Evolutionary conservation across 1,140 invertebrate genomes (phyloP).

Genomic region (Drosophila ambigua): DNA sequence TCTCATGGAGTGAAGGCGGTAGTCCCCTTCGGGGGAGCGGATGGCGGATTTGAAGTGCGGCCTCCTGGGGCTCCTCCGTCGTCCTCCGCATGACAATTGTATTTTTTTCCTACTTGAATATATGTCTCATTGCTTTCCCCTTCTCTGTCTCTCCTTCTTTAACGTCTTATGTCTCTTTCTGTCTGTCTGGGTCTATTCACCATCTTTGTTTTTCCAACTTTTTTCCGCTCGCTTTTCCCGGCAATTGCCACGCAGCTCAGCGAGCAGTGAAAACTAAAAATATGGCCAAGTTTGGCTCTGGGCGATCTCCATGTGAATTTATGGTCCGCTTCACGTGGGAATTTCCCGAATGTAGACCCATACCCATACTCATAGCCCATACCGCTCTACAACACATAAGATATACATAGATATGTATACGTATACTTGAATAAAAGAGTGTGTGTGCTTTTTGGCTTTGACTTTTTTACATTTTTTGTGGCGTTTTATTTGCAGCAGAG

Average conservation of each 20-base stretch:
- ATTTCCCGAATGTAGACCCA: constrained; percentile 51
- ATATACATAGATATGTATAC: constrained; percentile 25
- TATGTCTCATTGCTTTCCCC: constrained; percentile 66
- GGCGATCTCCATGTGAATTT: constrained; percentile 78
- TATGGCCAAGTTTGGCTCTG: constrained; percentile 77
- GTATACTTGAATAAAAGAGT: neutral
- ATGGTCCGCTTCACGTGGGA: constrained; percentile 69
- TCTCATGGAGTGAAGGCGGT: constrained; percentile 26
- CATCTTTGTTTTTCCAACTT: constrained; percentile 39
- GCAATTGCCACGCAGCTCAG: constrained; percentile 56
- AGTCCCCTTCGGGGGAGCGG: constrained; percentile 50
- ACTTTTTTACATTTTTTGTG: constrained; percentile 49
- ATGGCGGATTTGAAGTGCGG: constrained; percentile 66
- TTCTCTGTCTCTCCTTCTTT: neutral
- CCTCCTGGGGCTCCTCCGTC: constrained; percentile 56
- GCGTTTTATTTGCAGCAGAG: constrained; percentile 21
- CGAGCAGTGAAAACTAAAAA: constrained; percentile 72
- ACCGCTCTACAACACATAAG: constrained; percentile 22
- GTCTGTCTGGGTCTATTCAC: neutral
- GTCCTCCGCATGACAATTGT: constrained; percentile 68
- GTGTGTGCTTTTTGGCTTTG: constrained; percentile 54
- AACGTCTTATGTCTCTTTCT: constrained; percentile 9
- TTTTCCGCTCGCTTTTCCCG: constrained; percentile 41
- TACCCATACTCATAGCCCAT: constrained; percentile 9
- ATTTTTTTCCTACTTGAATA: constrained; percentile 62